Evolutionary conservation across 2,888 invertebrate genomes (phyloP).

Genomic region (Crioceris asparagi): DNA sequence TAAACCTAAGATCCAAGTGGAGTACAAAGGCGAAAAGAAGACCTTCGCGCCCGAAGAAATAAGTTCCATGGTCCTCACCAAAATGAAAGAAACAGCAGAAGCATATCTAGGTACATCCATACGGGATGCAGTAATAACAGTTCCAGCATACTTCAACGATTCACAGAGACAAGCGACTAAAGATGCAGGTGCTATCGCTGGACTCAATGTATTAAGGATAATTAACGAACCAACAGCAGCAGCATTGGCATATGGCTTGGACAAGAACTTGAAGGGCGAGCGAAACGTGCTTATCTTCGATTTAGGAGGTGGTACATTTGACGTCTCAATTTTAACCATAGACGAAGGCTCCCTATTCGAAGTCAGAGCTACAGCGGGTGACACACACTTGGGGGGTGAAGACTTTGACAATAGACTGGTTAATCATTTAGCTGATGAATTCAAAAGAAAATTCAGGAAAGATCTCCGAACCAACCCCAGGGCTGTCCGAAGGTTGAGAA

Average conservation of each 20-base stretch:
- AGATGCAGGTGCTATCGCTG: conserved; percentile 54
- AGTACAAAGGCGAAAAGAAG: conserved; percentile 55
- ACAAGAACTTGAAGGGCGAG: conserved; percentile 25
- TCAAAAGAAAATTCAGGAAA: conserved; percentile 59
- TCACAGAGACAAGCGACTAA: conserved; percentile 69
- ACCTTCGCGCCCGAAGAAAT: conserved; percentile 59
- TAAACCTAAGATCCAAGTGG: conserved; percentile 58
- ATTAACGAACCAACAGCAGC: conserved; percentile 58
- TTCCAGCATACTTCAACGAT: conserved; percentile 43
- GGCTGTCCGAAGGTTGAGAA: conserved; percentile 58
- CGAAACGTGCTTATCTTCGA: conserved; percentile 53
- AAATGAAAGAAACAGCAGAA: conserved; percentile 28
- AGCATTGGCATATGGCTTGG: conserved; percentile 24
- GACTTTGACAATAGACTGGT: conserved; percentile 51
- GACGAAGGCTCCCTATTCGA: conserved; percentile 77
- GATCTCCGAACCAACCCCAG: conserved; percentile 50
- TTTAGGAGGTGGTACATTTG: conserved; percentile 59
- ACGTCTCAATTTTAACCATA: conserved; percentile 74
- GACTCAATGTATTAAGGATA: conserved; percentile 69
- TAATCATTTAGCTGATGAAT: conserved; percentile 52
- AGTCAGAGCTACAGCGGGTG: conserved; percentile 72
- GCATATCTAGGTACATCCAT: conserved; percentile 44
- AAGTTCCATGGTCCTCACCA: conserved; percentile 55
- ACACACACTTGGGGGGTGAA: conserved; percentile 74
- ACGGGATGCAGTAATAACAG: conserved; percentile 40